Evolutionary conservation across 2,888 invertebrate genomes (phyloP), one percentile per base, ranked within the genome.

Genomic region (Drosophila kanekoi): DNA sequence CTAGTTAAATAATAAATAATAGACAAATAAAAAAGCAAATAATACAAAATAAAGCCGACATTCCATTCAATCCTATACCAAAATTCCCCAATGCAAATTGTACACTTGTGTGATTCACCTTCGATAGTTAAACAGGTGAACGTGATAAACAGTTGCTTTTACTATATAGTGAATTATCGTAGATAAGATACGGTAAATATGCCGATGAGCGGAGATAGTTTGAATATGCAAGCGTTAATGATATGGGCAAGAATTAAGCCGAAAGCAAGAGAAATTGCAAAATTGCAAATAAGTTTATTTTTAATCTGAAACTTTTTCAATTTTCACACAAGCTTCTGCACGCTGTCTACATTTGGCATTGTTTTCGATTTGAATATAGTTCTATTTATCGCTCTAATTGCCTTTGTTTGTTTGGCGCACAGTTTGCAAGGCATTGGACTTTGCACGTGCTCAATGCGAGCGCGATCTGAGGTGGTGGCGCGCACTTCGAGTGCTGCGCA

Each of bases 361-460:
- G 4, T 35, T 35, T 35, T 40, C 40, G 9, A 5, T 44, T n/a
- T 23, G 10, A 48, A 38, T 49, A 20, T 49, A 20, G 20, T 20
- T 20, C 37, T n/a, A 18, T 37, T 20, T 37, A 11, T 51, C 2
- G 28, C 11, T 23, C 8, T 4, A 23, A 16, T 10, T 40, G 49
- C 49, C 14, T 49, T 38, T 38, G 35, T n/a, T n/a, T n/a, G n/a
- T n/a, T n/a, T n/a, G n/a, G n/a, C 28, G 20, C 14, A 59, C 59
- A 59, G 59, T 59, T 59, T 51, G 23, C 3, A n/a, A 51, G 35
- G 10, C 59, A 59, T 59, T 59, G 41, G 52, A 54, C 60, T 60
- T 44, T 60, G 60, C 59, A 59, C 58, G 58, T 51, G 52, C 40
- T 20, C 48, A 58, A 58, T 45, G 45, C 35, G 23, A 33, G 32